Evolutionary conservation across 2,888 invertebrate species (phyloP).

Genomic region (Palloptera scutellata): DNA sequence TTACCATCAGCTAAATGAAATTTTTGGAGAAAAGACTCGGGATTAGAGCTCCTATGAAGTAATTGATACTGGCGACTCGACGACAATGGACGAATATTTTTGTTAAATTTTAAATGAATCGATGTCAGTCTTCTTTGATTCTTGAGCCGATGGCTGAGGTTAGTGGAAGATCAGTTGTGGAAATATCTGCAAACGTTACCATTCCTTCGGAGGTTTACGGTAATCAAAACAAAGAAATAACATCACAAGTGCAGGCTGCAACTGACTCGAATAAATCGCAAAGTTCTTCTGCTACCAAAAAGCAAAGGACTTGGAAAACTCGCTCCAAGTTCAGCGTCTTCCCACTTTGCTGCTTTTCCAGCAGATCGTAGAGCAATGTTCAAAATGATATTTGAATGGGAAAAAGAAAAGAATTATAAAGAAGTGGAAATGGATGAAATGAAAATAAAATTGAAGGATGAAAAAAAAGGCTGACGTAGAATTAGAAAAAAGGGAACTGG

Average conservation of each 20-base stretch:
- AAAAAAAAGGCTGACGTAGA: slow-evolving; percentile 30
- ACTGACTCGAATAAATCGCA: neutral
- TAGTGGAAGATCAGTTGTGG: no score
- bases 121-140: neutral
- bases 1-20: no score
- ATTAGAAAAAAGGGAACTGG: slow-evolving; percentile 27
- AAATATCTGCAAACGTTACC: neutral
- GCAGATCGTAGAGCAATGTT: slow-evolving; percentile 12
- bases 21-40: no score
- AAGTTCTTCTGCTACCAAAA: neutral
- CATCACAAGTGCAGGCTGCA: no score
- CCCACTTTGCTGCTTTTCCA: no score
- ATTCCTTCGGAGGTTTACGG: neutral
- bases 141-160: no score
- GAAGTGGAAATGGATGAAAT: slow-evolving; percentile 20
- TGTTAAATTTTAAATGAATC: no score
- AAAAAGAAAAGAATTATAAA: slow-evolving; percentile 25
- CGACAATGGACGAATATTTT: slow-evolving; percentile 13
- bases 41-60: no score
- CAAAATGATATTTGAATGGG: slow-evolving; percentile 27
- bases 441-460: slow-evolving; percentile 27
- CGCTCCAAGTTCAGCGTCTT: no score
- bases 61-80: no score
- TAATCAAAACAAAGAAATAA: neutral
- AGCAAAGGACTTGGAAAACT: slow-evolving; percentile 14